Percentiles rank a stretch among this genome's conserved stretches.
phyloP scores from a whole-genome alignment of 2,888 invertebrate genomes.

The Chymomyza amoena region DNA sequence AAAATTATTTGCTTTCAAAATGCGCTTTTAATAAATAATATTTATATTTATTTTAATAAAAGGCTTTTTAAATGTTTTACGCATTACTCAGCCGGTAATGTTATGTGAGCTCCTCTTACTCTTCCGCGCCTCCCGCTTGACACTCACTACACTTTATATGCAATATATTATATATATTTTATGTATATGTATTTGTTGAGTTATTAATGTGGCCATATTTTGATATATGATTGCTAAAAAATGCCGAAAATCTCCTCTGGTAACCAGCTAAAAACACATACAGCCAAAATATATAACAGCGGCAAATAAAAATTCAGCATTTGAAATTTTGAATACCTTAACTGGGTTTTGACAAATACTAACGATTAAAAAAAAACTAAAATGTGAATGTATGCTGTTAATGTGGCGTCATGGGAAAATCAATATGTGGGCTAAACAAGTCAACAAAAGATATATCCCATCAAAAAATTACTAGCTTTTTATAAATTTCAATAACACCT shows the following conservation, averaged over 20 bases:
- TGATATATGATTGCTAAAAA: constrained; percentile 53
- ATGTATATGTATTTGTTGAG: constrained; percentile 16
- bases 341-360: no score
- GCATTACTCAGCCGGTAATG: neutral
- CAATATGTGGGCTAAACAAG: no score
- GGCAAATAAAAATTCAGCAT: neutral
- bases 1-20: neutral
- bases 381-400: no score
- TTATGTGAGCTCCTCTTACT: neutral
- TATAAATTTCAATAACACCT: no score
- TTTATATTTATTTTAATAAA: constrained; percentile 5
- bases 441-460: no score
- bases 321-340: neutral
- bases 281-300: neutral
- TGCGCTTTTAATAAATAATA: constrained; percentile 29
- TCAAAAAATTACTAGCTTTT: no score
- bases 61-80: neutral
- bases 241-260: neutral
- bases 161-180: neutral
- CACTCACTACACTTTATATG: neutral
- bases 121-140: neutral
- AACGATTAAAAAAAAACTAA: no score
- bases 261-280: neutral
- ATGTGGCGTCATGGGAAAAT: no score
- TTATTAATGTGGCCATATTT: constrained; percentile 64